Evolutionary conservation across 2,888 invertebrate genomes (phyloP), one percentile per base, ranked within the genome.

Genomic region (Melipona beecheii): DNA sequence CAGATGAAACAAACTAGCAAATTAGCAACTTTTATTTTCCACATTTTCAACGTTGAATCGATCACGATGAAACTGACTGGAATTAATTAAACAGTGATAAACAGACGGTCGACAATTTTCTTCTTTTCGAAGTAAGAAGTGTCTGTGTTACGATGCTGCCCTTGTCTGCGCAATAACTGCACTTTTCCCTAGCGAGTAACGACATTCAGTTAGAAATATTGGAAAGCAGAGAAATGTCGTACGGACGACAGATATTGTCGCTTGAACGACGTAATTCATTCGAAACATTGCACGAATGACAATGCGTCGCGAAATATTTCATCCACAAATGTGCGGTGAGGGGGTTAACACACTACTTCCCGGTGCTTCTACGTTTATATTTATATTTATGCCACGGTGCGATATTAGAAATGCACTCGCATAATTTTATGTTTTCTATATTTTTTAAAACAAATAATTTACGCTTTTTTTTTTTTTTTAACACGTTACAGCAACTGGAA

Each of bases 1-100:
- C 66, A 68, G 58, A 58, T 68, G 58, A 58, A 50, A 75, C 58
- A 68, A 68, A 19, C n/a, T 58, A 68, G 43, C 1, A 43, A 43
- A 9, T 9, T 43, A 9, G 43, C 43, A 43, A 9, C 43, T 43
- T 9, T 11, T 43, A 43, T 43, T 43, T 43, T 43, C 43, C 9
- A 43, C 43, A 43, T 43, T 43, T 43, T 43, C 43, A 43, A 43
- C 43, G 9, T 9, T 2, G 43, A 43, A 43, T 43, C 9, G 11
- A 43, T 43, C 43, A 43, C 43, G 9, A 9, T 31, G 31, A 31
- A 31, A 31, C 4, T 4, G 31, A 31, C 11, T 9, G 43, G 43
- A 9, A 43, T 43, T 9, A 43, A 43, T 43, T 43, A 9, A 43
- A 43, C 9, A 43, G 36, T 9, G 36, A 9, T 36, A 36, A 36